Evolutionary conservation across 2,888 invertebrate genomes (phyloP).

Genomic region (Drosophila incognita): DNA sequence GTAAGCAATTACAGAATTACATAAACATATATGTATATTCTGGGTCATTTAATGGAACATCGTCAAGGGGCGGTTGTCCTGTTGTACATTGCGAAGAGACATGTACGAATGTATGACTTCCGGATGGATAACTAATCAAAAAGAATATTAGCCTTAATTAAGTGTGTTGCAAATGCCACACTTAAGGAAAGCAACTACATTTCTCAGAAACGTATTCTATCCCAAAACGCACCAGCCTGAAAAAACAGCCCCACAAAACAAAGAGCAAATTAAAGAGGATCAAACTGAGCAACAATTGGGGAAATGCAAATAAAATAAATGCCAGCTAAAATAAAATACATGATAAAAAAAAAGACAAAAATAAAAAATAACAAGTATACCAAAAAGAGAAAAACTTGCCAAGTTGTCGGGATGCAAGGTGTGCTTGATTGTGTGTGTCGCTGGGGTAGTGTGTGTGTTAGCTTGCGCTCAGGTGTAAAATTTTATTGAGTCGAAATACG

Average conservation of each 20-base stretch:
- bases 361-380: constrained; percentile 9
- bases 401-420: constrained; percentile 27
- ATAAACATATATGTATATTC: constrained; percentile 44
- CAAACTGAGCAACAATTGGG: constrained; percentile 48
- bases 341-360: constrained; percentile 26
- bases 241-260: constrained; percentile 5
- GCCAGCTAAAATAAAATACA: constrained; percentile 42
- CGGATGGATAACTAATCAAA: constrained; percentile 11
- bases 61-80: not conserved
- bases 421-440: constrained; percentile 29
- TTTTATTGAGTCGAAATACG: constrained; percentile 79
- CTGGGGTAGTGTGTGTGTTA: constrained; percentile 29
- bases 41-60: constrained; percentile 48
- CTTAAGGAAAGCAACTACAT: not conserved
- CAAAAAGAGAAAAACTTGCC: constrained; percentile 27
- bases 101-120: not conserved
- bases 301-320: constrained; percentile 51
- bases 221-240: not conserved
- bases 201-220: not conserved
- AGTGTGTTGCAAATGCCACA: not conserved
- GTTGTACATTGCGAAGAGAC: not conserved
- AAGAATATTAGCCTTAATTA: constrained; percentile 12
- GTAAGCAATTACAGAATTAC: constrained; percentile 51
- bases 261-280: constrained; percentile 21
- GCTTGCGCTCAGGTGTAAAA: constrained; percentile 72